Percentiles rank a stretch among this genome's conserved stretches.
Conservation (phyloP, 2,888 invertebrate species). For the Pseudococcus jackbeardsleyi region DNA sequence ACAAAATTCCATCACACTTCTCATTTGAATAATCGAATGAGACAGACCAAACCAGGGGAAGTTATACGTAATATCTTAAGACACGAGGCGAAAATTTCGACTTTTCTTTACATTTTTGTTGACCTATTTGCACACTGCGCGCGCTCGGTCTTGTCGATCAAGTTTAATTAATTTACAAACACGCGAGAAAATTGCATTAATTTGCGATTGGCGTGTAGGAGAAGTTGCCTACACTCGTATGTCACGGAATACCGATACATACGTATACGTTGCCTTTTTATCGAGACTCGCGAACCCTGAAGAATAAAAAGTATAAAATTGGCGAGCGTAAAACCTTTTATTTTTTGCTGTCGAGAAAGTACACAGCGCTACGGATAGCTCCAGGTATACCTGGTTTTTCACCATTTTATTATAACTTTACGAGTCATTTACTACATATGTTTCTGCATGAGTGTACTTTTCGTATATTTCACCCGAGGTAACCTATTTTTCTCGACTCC, state of each 20-base stretch:
- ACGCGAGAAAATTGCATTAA: neutral
- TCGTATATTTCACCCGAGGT: neutral
- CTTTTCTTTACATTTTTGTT: neutral
- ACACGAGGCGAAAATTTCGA: too few relatives aligned
- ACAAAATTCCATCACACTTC: too few relatives aligned
- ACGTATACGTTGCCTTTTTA: neutral
- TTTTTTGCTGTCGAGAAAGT: neutral
- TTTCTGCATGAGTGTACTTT: neutral
- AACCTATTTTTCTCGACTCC: neutral
- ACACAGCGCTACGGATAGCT: too few relatives aligned
- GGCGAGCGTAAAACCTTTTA: neutral
- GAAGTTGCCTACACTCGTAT: neutral
- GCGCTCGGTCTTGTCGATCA: neutral
- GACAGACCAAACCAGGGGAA: too few relatives aligned
- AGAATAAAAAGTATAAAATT: neutral
- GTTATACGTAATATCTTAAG: too few relatives aligned
- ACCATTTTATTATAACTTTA: neutral
- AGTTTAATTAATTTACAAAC: neutral
- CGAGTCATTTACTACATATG: neutral
- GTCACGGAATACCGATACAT: neutral
- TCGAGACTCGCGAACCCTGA: neutral
- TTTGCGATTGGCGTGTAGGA: neutral
- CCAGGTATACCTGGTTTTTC: neutral
- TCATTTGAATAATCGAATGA: too few relatives aligned
- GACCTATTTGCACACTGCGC: neutral